Evolutionary conservation across 2,888 invertebrate genomes (phyloP).

Genomic region (Archaeoteleia sp.): DNA sequence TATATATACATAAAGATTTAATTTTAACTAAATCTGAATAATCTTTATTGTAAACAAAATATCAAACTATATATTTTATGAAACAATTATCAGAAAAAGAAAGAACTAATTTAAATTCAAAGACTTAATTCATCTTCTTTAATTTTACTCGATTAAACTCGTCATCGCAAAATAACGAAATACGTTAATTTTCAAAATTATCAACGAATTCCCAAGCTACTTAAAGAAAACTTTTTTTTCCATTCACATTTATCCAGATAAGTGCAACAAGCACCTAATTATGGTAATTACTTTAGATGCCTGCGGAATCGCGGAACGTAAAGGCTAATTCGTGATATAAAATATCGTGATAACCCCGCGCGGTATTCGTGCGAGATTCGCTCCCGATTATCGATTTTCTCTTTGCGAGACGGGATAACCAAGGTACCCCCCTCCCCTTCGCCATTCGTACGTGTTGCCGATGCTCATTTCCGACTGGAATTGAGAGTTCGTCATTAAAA

Average conservation of each 20-base stretch:
- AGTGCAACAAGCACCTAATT: conserved; percentile 40
- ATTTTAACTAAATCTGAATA: no score
- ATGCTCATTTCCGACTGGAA: conserved; percentile 33
- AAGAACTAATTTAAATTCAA: no score
- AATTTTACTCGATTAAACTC: no score
- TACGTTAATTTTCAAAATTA: conserved; percentile 1
- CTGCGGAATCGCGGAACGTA: not conserved
- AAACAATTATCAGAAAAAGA: no score
- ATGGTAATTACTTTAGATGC: conserved; percentile 38
- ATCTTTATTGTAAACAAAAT: no score
- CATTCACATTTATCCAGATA: conserved; percentile 6
- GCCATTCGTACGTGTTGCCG: conserved; percentile 29
- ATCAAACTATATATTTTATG: no score
- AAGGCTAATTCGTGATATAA: conserved; percentile 1
- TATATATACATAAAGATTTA: no score
- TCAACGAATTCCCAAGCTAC: conserved; percentile 43
- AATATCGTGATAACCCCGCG: conserved; percentile 34
- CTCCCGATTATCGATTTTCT: conserved; percentile 34
- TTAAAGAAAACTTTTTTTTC: not conserved
- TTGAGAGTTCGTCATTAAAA: conserved; percentile 50
- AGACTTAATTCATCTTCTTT: no score
- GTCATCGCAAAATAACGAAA: no score
- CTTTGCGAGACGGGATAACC: not conserved
- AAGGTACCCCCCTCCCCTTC: no score
- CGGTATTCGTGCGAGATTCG: conserved; percentile 7